Evolutionary conservation across 2,888 invertebrate species (phyloP).

Genomic region (Palloptera scutellata): DNA sequence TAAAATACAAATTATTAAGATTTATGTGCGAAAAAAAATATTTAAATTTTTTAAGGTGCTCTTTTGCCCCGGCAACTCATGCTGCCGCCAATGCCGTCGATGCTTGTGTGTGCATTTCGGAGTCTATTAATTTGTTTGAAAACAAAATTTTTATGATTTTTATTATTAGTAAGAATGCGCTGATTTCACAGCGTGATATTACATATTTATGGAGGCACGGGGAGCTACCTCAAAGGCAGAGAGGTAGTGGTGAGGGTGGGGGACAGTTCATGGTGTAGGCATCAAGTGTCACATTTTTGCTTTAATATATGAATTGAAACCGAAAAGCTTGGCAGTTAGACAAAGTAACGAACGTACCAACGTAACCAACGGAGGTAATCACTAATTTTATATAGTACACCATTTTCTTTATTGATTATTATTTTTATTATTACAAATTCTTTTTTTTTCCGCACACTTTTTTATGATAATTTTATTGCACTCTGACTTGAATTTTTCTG

Average conservation of each 20-base stretch:
- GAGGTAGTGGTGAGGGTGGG: too few relatives aligned
- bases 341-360: neutral
- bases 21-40: slow-evolving; percentile 60
- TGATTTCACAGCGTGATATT: neutral
- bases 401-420: slow-evolving; percentile 20
- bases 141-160: slow-evolving; percentile 20
- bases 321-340: neutral
- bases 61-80: neutral
- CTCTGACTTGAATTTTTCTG: neutral
- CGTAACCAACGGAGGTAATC: slow-evolving; percentile 12
- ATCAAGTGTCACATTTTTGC: slow-evolving; percentile 34
- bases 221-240: too few relatives aligned
- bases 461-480: neutral
- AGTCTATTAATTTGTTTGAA: slow-evolving; percentile 26
- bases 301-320: slow-evolving; percentile 15
- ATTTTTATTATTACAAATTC: neutral
- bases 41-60: slow-evolving; percentile 43
- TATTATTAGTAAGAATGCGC: neutral
- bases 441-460: neutral
- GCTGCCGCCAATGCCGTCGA: neutral
- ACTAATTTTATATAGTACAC: slow-evolving; percentile 20
- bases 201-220: too few relatives aligned
- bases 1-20: slow-evolving; percentile 51
- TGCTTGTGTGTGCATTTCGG: neutral
- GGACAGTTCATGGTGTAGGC: neutral